Evolutionary conservation across 2,797 vertebrate species (phyloP), one percentile per base, ranked within the genome.

Genomic region (Pangasius sanitwongsei): DNA sequence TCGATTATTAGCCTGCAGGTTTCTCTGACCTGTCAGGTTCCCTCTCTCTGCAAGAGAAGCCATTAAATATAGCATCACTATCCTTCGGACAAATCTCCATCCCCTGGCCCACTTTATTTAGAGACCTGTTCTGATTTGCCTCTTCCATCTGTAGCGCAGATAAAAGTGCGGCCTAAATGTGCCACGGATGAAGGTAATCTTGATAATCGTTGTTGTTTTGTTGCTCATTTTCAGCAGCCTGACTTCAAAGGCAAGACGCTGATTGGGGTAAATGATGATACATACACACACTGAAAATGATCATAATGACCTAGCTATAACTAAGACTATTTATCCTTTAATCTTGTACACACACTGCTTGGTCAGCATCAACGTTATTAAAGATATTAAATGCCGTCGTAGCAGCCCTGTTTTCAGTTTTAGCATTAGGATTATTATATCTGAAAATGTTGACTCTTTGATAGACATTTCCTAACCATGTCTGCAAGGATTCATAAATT

Each of bases 181-280:
- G 86, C 87, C 87, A 86, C 34, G 44, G 83, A 90, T 86, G 89
- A 75, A 83, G 67, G 77, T 90, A 90, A 90, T 90, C 87, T 87
- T 75, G 89, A 90, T 88, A 90, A 88, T 87, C 41, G 44, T 75
- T 88, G 89, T 86, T 90, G 87, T 90, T 88, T 86, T 81, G 48
- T 53, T 57, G 86, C 87, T 85, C 55, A 82, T 88, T 88, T 86
- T 88, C 72, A 69, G 72, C 61, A 84, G 53, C 44, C 70, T 55
- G 65, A 72, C 90, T 77, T 91, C 88, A 91, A 89, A 91, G 84
- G 81, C 82, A 83, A 57, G 5, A 48, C 6, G 15, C 63, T 84
- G 50, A 80, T 70, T 53, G 82, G 67, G 31, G 83, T 75, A 88
- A 90, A 90, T 90, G 87, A 90, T 88, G 65, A 74, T 55, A 88